Evolutionary conservation across 2,797 vertebrate species (phyloP).

Genomic region (Sebastes alutus): DNA sequence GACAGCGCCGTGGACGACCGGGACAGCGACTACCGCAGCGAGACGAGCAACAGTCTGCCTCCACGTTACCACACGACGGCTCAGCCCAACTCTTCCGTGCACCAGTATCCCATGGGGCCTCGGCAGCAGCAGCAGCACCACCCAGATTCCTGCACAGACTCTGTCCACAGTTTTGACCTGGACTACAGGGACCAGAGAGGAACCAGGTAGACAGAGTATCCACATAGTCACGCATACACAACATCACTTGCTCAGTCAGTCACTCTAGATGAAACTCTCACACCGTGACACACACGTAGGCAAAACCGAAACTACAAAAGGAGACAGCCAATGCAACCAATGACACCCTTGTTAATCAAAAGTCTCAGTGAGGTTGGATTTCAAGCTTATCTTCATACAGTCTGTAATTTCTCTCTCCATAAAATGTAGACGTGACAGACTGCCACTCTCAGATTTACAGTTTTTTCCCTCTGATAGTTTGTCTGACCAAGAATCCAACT

Average conservation of each 20-base stretch:
- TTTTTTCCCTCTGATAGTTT: neutral
- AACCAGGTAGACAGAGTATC: slow-evolving; percentile 82
- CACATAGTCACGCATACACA: neutral
- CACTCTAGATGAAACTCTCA: neutral
- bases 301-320: neutral
- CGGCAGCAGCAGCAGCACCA: slow-evolving; percentile 84
- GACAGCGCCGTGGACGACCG: slow-evolving; percentile 96
- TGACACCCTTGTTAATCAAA: neutral
- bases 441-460: neutral
- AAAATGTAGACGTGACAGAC: neutral
- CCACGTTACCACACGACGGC: slow-evolving; percentile 91
- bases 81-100: slow-evolving; percentile 94
- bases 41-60: slow-evolving; percentile 94
- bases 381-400: neutral
- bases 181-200: slow-evolving; percentile 87
- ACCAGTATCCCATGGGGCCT: slow-evolving; percentile 90
- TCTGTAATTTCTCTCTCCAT: neutral
- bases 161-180: slow-evolving; percentile 88
- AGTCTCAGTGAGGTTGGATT: neutral
- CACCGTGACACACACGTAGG: neutral
- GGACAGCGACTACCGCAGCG: slow-evolving; percentile 98
- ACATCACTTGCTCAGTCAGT: neutral
- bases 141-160: slow-evolving; percentile 86
- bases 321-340: neutral
- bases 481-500: neutral